Percentiles rank a stretch among this genome's conserved stretches.
Evolutionary conservation across 2,797 vertebrate genomes (phyloP).

Genomic region (Kryptolebias ocellatus): DNA sequence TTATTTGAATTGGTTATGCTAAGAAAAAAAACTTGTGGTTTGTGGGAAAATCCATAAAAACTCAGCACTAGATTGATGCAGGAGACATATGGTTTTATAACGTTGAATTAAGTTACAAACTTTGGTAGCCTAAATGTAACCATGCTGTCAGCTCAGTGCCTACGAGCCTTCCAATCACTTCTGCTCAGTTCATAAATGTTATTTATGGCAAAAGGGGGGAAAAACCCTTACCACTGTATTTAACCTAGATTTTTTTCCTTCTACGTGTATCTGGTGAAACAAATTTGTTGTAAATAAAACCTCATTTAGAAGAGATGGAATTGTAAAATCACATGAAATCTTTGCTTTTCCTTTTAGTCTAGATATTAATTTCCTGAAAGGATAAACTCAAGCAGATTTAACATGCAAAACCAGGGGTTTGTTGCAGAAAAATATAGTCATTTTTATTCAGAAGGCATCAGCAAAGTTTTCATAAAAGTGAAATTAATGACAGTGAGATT

Average conservation of each 20-base stretch:
- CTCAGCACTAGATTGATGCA: constrained; percentile 7
- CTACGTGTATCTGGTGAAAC: constrained; percentile 8
- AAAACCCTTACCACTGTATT: not conserved
- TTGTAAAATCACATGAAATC: constrained; percentile 19
- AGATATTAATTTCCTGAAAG: constrained; percentile 18
- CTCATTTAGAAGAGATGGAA: constrained; percentile 17
- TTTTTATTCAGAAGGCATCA: constrained; percentile 35
- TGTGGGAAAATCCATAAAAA: constrained; percentile 26
- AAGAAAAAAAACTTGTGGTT: constrained; percentile 16
- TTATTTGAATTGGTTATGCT: constrained; percentile 10
- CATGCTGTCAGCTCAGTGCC: constrained; percentile 10
- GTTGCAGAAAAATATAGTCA: constrained; percentile 26
- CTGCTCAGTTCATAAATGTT: constrained; percentile 5
- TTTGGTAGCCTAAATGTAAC: constrained; percentile 13
- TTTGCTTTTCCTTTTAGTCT: constrained; percentile 7
- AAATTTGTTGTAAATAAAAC: constrained; percentile 11
- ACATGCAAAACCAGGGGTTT: constrained; percentile 24
- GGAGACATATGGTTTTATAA: constrained; percentile 16
- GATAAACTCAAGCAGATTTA: constrained; percentile 33
- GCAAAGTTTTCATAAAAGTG: constrained; percentile 31
- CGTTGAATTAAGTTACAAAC: constrained; percentile 29
- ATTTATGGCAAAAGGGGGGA: not conserved
- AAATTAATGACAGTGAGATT: constrained; percentile 29
- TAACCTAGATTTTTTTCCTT: constrained; percentile 8
- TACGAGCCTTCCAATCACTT: not conserved